Percentiles rank a stretch among this genome's conserved stretches.
These are phyloP conservation scores for Aphelinus atriplicis DNA, from an alignment of 1,140 invertebrate genomes.

Conservation along the genomic window DNA sequence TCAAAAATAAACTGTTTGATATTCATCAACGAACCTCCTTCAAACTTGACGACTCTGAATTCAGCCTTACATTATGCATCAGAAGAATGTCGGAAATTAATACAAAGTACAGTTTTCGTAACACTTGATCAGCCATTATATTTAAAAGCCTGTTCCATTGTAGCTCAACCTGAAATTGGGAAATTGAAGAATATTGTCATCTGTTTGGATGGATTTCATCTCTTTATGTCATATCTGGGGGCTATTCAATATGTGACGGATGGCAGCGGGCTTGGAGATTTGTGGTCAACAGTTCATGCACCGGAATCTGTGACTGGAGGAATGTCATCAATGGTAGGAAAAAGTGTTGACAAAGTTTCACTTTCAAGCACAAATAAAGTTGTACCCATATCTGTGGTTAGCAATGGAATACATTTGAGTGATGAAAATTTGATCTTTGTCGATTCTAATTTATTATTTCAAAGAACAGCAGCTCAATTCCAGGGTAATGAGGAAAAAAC, in stretches of 20 bases:
- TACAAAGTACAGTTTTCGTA: slow-evolving; percentile 48
- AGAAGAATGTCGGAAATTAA: slow-evolving; percentile 28
- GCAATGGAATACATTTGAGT: too few species aligned
- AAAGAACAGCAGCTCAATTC: slow-evolving; percentile 50
- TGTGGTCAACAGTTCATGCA: slow-evolving; percentile 53
- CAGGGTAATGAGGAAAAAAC: slow-evolving; percentile 45
- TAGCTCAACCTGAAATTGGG: slow-evolving; percentile 19
- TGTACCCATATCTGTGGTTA: too few species aligned
- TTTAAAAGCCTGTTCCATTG: slow-evolving; percentile 44
- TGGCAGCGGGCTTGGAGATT: slow-evolving; percentile 57
- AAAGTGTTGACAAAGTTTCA: slow-evolving; percentile 25
- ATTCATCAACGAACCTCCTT: slow-evolving; percentile 42
- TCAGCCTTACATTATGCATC: slow-evolving; percentile 36
- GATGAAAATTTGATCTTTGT: slow-evolving; percentile 36
- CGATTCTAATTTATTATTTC: slow-evolving; percentile 57
- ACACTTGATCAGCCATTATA: slow-evolving; percentile 53
- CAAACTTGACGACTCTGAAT: slow-evolving; percentile 40
- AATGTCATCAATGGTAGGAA: slow-evolving; percentile 36
- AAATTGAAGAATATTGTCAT: slow-evolving; percentile 41
- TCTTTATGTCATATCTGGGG: slow-evolving; percentile 59
- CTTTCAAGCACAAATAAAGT: too few species aligned
- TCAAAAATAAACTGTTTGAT: slow-evolving; percentile 36
- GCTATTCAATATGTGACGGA: slow-evolving; percentile 60
- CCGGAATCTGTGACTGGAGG: slow-evolving; percentile 44
- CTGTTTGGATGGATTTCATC: slow-evolving; percentile 51